Evolutionary conservation across 2,888 invertebrate species (phyloP), one percentile per base, ranked within the genome.

Genomic region (Synergus gifuensis): DNA sequence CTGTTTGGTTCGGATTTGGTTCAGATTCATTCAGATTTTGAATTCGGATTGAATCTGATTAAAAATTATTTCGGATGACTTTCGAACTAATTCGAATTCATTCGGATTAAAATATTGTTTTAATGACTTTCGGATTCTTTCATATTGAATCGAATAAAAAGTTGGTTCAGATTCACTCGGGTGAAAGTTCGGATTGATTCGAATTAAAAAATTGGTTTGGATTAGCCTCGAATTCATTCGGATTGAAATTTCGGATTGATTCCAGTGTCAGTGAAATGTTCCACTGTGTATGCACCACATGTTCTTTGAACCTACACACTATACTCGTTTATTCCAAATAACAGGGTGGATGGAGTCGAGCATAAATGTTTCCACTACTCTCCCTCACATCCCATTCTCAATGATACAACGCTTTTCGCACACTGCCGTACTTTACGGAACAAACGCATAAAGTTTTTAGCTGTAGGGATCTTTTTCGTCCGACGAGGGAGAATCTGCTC

Each of bases 381-480:
- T n/a, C 28, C 1, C 64, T n/a, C 40, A 40, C 64, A 36, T 28
- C 36, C 36, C 40, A 64, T 64, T 64, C n/a, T 40, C 64, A 40
- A 64, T 64, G 64, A 64, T 64, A 64, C 40, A 64, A 64, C 40
- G 14, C 36, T 14, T 64, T 64, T 64, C 64, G n/a, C n/a, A 64
- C 7, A 64, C 36, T 40, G 28, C 16, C 36, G 40, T 64, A 36
- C 40, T 64, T 64, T 40, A 7, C n/a, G n/a, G 36, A 64, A 64
- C 28, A n/a, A 22, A 64, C 64, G 64, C 64, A 36, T 64, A 64
- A 64, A 64, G 40, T 64, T 36, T 64, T 12, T n/a, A 36, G 40
- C 36, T 16, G 36, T 36, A n/a, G 16, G 64, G 14, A 64, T 64
- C 64, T 7, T 64, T 16, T 64, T 14, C 28, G 4, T 9, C 12